Evolutionary conservation across 1,140 invertebrate species (phyloP), one percentile per base, ranked within the genome.

Genomic region (Heliothis subflexa): DNA sequence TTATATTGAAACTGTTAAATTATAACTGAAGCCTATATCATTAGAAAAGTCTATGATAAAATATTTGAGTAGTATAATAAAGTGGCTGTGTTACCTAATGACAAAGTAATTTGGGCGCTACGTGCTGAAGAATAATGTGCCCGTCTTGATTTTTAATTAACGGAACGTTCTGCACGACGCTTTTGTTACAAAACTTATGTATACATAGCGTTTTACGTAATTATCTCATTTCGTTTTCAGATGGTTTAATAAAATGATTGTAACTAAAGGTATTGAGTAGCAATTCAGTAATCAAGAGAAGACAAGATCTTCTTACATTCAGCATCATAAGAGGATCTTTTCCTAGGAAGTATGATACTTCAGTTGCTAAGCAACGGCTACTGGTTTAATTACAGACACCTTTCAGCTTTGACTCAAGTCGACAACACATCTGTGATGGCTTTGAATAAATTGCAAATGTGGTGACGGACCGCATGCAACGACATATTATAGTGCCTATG

Each of bases 61-160:
- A 75, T 75, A 75, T 62, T 75, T 75, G 72, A 75, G 21, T 62
- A 71, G n/a, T 14, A 61, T 62, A 62, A 75, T 59, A 21, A 62
- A 61, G 59, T 33, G 45, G 59, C 21, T 25, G 45, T 50, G 45
- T 68, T 50, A 62, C 11, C 47, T 62, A 62, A 75, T 62, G 57
- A 75, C 33, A 28, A 75, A 75, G 59, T 62, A 62, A 62, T 62
- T 75, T 75, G 16, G 14, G 57, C 18, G 55, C 33, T 28, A 50
- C 72, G 72, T 75, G 72, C 57, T 45, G 57, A 16, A 28, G 72
- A 75, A 75, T 75, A 75, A 75, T 75, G 59, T 25, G 55, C 16
- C 16, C 47, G 72, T 62, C 57, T 61, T 62, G 57, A 45, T 75
- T 75, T 52, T 75, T 62, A 75, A 61, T 75, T 62, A 73, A 73